Conservation (phyloP, 2,797 vertebrate genomes). For the Enteromius argenteus region DNA sequence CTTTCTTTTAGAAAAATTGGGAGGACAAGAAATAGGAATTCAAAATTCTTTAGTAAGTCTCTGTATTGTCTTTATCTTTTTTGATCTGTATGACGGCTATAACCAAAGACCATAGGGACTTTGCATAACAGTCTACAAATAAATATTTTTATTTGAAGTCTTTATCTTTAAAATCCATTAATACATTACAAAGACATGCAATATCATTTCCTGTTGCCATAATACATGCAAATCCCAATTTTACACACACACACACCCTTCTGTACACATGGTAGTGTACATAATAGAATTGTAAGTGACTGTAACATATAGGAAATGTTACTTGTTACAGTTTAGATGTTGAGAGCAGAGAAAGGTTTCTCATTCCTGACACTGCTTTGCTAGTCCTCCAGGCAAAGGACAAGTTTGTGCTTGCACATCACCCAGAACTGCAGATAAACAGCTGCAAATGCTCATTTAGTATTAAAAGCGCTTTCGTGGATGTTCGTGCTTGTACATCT, state of each 20-base stretch:
- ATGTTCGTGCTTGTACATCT: neutral
- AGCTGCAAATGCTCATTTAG: constrained; percentile 42
- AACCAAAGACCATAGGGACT: neutral
- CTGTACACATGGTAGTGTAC: neutral
- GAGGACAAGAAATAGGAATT: constrained; percentile 73
- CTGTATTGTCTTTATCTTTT: neutral
- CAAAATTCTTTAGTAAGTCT: constrained; percentile 80
- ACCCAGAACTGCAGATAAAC: constrained; percentile 46
- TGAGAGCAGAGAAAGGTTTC: neutral
- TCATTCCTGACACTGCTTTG: constrained; percentile 23
- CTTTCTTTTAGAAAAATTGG: constrained; percentile 65
- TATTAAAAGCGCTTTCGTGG: neutral
- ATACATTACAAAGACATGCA: neutral
- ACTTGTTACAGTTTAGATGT: neutral
- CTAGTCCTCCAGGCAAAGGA: constrained; percentile 8
- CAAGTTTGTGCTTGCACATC: constrained; percentile 58
- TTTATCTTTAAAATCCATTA: neutral
- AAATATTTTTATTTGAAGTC: neutral
- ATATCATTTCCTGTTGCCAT: too few species aligned
- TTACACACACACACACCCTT: neutral
- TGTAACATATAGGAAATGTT: neutral
- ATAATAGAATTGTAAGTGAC: neutral
- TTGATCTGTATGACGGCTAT: neutral
- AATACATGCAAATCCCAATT: neutral
- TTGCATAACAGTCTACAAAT: neutral